These are phyloP conservation scores for Calypte anna DNA, from an alignment of 2,113 vertebrate species.

Conservation along the genomic window DNA sequence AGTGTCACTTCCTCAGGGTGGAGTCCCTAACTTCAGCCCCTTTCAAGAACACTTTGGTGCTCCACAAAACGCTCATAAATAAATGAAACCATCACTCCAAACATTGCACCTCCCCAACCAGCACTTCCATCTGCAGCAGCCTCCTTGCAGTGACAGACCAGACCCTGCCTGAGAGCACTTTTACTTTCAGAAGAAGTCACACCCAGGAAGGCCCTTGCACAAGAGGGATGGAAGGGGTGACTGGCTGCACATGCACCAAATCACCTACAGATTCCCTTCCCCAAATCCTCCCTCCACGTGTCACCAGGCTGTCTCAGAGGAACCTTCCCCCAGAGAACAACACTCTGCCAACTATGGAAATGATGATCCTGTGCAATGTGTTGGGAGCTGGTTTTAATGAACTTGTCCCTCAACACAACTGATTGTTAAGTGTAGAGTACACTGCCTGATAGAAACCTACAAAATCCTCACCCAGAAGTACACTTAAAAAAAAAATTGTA, in stretches of 20 bases:
- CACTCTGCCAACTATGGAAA: neutral
- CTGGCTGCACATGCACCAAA: fast-evolving
- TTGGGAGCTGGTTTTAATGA: neutral
- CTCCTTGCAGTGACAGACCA: neutral
- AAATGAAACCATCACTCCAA: neutral
- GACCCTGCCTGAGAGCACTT: neutral
- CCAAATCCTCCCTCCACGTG: fast-evolving
- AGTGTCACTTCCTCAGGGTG: neutral
- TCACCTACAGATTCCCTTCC: neutral
- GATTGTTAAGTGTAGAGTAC: neutral
- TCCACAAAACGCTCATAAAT: neutral
- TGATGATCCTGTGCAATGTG: fast-evolving
- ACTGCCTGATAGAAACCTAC: neutral
- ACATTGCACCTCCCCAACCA: fast-evolving
- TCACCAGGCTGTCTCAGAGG: neutral
- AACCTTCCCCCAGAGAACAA: fast-evolving
- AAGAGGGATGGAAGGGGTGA: neutral
- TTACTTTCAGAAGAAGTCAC: neutral
- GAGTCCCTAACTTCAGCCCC: neutral
- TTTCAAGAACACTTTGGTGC: neutral
- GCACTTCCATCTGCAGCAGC: too few species aligned
- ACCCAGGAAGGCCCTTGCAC: neutral
- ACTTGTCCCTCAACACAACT: neutral
- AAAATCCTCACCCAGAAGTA: neutral
- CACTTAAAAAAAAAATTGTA: neutral